phyloP scores from a whole-genome alignment of 2,797 vertebrate species.

The Nyctalus aviator region DNA sequence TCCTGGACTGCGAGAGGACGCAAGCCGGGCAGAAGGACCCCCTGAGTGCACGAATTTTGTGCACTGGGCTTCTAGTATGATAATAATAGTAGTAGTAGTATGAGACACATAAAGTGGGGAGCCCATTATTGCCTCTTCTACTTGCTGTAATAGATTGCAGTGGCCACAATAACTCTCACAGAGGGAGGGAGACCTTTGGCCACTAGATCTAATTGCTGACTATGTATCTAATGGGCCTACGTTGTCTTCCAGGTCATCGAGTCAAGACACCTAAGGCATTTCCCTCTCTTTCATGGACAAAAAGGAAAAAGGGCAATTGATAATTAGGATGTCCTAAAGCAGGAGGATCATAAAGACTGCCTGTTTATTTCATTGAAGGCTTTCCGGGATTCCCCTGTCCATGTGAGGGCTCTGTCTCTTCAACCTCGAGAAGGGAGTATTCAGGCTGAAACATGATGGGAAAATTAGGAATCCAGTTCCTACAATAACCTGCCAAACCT shows the following conservation, averaged over 20 bases:
- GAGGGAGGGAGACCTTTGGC: not conserved
- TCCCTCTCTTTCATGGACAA: not conserved
- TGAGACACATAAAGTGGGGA: not conserved
- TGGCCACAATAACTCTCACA: not conserved
- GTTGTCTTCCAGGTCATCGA: not conserved
- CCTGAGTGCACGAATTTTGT: too few species aligned
- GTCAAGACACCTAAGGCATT: not conserved
- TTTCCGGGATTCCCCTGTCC: not conserved
- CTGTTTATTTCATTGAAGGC: not conserved
- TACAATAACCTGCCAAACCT: not conserved
- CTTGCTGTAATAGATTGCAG: not conserved
- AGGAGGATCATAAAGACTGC: not conserved
- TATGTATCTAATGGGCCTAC: not conserved
- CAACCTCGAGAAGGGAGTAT: not conserved
- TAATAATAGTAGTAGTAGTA: not conserved
- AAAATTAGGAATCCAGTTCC: not conserved
- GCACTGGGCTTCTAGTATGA: not conserved
- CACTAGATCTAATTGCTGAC: not conserved
- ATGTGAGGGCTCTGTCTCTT: not conserved
- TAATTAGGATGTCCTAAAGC: not conserved
- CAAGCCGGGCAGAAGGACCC: too few species aligned
- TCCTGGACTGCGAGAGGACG: too few species aligned
- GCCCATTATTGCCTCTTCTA: not conserved
- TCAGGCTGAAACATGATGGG: not conserved
- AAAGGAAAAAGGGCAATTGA: not conserved